Evolutionary conservation across 2,797 vertebrate genomes (phyloP).

Genomic region (Spatula versicolor): DNA sequence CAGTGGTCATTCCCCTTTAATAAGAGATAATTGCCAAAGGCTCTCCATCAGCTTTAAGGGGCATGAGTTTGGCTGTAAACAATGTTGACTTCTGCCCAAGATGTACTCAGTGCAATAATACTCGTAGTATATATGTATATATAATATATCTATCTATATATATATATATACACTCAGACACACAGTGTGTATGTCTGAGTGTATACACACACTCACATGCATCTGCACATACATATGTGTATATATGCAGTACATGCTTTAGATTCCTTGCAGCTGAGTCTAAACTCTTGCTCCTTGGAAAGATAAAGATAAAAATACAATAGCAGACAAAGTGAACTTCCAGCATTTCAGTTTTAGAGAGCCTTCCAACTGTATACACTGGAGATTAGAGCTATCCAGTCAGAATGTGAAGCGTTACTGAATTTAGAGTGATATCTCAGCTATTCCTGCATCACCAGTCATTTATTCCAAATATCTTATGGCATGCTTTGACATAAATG

Average conservation of each 20-base stretch:
- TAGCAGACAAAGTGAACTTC: not conserved
- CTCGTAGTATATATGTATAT: not conserved
- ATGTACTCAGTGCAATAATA: not conserved
- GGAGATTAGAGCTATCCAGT: not conserved
- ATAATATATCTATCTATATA: not conserved
- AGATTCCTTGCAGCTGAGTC: not conserved
- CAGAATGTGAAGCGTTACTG: not conserved
- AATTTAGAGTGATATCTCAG: conserved; percentile 10
- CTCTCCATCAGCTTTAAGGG: not conserved
- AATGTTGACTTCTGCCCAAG: not conserved
- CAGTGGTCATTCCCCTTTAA: not conserved
- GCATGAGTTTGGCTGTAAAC: not conserved
- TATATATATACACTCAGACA: not conserved
- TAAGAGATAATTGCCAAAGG: not conserved
- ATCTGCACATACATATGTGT: not conserved
- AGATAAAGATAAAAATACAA: conserved; percentile 30
- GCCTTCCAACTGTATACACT: not conserved
- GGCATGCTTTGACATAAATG: not conserved
- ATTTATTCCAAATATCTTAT: conserved; percentile 33
- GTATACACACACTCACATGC: not conserved
- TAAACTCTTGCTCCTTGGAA: not conserved
- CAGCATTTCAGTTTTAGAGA: not conserved
- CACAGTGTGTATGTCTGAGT: rapidly evolving
- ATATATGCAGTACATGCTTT: not conserved
- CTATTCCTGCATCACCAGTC: conserved; percentile 27